These are phyloP conservation scores for Marmota monax DNA, from an alignment of 2,113 vertebrate species.

Conservation along the genomic window DNA sequence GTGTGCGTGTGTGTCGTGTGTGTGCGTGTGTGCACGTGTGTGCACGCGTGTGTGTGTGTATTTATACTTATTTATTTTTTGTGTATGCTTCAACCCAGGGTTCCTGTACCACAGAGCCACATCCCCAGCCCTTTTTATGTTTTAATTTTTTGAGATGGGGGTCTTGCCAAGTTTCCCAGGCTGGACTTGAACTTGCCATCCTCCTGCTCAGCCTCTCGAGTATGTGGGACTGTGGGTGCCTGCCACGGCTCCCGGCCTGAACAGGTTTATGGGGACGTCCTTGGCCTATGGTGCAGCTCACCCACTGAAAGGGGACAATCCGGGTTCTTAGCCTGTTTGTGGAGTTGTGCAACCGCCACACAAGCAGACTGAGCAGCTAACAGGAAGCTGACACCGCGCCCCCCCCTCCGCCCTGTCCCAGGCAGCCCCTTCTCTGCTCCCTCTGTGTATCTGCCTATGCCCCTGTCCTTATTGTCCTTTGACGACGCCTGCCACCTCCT, in stretches of 20 bases:
- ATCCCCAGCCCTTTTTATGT: too few relatives aligned
- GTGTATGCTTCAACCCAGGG: too few relatives aligned
- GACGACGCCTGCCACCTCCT: fast-evolving
- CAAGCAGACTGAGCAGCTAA: fast-evolving
- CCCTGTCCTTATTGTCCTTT: too few relatives aligned
- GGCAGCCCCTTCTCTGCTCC: neutral
- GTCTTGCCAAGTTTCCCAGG: neutral
- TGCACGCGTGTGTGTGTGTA: too few relatives aligned
- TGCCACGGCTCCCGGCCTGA: neutral
- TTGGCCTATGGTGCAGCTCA: fast-evolving
- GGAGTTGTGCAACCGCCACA: neutral
- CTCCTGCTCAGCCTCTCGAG: neutral
- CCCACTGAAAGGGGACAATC: fast-evolving
- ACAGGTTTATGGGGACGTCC: neutral
- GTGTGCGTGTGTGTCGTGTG: too few relatives aligned
- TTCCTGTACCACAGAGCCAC: too few relatives aligned
- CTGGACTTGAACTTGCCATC: neutral
- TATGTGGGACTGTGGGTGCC: too few relatives aligned
- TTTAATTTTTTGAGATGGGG: too few relatives aligned
- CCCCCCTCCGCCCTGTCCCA: fast-evolving
- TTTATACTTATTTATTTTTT: too few relatives aligned
- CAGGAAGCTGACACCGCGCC: neutral
- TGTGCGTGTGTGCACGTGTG: too few relatives aligned
- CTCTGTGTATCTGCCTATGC: neutral
- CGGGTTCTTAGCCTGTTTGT: neutral